A percentile compares a stretch with the other conserved stretches of the same genome.
These are phyloP conservation scores for Plecotus auritus DNA, from an alignment of 2,113 vertebrate species.

Conservation along the genomic window DNA sequence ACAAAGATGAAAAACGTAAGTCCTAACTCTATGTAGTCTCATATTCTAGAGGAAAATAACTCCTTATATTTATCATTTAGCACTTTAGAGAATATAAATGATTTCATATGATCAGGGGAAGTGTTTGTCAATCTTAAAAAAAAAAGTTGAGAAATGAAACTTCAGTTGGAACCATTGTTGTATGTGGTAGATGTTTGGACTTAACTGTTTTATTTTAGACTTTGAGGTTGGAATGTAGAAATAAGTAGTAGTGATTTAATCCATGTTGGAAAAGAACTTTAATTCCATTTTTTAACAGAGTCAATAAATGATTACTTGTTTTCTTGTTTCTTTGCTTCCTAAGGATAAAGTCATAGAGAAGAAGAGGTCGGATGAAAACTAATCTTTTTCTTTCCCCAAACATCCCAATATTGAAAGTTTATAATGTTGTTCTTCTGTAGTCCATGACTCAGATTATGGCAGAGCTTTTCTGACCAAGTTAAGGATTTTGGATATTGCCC, in stretches of 20 bases:
- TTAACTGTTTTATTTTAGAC: neutral
- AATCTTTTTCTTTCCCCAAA: neutral
- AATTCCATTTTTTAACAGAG: neutral
- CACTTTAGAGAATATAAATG: neutral
- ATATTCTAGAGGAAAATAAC: neutral
- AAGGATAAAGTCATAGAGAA: neutral
- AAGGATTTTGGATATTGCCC: neutral
- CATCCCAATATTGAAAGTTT: neutral
- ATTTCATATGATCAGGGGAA: neutral
- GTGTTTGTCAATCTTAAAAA: neutral
- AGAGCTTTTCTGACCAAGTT: neutral
- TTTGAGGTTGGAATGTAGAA: neutral
- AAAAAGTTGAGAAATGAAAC: neutral
- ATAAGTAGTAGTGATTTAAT: neutral
- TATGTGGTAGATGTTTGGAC: neutral
- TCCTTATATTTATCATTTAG: neutral
- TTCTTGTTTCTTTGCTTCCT: neutral
- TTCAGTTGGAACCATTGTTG: neutral
- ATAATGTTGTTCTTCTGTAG: neutral
- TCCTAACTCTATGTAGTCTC: neutral
- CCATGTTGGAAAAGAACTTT: neutral
- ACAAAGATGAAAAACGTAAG: neutral
- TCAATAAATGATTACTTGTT: neutral
- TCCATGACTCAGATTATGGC: neutral
- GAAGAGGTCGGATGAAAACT: neutral